phyloP scores from a whole-genome alignment of 2,113 vertebrate genomes.

The Sprattus sprattus region DNA sequence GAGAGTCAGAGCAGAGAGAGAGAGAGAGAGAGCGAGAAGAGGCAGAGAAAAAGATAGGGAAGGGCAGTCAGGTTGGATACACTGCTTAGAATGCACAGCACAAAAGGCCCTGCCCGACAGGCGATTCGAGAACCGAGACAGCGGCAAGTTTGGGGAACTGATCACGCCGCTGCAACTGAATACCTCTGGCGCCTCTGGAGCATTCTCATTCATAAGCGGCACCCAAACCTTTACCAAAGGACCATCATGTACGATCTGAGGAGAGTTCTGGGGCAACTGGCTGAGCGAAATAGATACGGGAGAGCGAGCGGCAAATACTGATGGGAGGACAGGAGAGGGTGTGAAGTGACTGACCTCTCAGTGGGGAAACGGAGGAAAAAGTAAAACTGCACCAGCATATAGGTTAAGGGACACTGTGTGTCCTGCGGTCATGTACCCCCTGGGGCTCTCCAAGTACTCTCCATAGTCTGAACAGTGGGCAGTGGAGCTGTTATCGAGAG shows the following conservation, averaged over 20 bases:
- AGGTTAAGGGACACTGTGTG: neutral
- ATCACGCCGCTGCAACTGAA: too few species aligned
- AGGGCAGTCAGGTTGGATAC: neutral
- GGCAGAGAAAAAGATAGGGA: neutral
- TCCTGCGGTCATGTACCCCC: neutral
- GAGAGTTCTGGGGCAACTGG: neutral
- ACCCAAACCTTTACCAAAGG: conserved; percentile 1
- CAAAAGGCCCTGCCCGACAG: neutral
- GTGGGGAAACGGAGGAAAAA: neutral
- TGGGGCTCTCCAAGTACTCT: neutral
- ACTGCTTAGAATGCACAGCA: conserved; percentile 4
- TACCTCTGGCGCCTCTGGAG: neutral
- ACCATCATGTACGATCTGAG: neutral
- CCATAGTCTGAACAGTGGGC: neutral
- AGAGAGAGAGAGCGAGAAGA: neutral
- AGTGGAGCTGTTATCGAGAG: neutral
- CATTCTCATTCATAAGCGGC: neutral
- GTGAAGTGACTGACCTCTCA: neutral
- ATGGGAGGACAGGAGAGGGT: neutral
- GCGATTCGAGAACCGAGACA: neutral
- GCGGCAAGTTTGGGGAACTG: neutral
- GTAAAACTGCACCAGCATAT: neutral
- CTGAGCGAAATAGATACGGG: neutral
- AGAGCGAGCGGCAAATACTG: neutral
- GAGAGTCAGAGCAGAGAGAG: neutral